phyloP scores from a whole-genome alignment of 2,888 invertebrate genomes.

The Cephalotes varians region DNA sequence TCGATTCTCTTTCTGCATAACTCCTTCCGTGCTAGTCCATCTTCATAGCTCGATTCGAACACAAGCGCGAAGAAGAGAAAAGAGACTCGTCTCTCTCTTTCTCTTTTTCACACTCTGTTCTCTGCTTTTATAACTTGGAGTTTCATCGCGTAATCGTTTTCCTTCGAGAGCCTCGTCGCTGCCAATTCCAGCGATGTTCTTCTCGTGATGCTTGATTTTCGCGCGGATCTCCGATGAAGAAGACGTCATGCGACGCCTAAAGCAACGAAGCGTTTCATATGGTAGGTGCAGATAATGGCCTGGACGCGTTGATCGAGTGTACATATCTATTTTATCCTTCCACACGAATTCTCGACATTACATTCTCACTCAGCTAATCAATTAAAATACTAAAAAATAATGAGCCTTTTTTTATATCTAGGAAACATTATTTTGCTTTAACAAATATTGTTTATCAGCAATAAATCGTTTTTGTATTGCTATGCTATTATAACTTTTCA shows the following conservation, averaged over 20 bases:
- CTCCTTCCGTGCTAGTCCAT: slow-evolving; percentile 69
- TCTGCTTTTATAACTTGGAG: slow-evolving; percentile 42
- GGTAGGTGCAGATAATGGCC: slow-evolving; percentile 39
- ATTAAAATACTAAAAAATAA: not conserved
- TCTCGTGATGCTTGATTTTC: slow-evolving; percentile 51
- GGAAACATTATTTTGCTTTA: not conserved
- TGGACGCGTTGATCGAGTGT: slow-evolving; percentile 19
- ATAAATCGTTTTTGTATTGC: not conserved
- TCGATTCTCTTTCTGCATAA: slow-evolving; percentile 59
- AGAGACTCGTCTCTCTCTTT: not conserved
- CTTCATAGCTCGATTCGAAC: slow-evolving; percentile 52
- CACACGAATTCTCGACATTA: not conserved
- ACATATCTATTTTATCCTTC: slow-evolving; percentile 13
- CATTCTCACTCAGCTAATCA: not conserved
- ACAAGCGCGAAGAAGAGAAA: slow-evolving; percentile 6
- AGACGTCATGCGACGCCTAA: slow-evolving; percentile 53
- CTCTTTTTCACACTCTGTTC: slow-evolving; percentile 41
- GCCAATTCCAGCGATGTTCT: slow-evolving; percentile 40
- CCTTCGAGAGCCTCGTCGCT: slow-evolving; percentile 31
- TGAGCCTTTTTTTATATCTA: not conserved
- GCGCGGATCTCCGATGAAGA: slow-evolving; percentile 42
- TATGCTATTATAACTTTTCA: not conserved
- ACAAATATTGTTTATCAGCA: not conserved
- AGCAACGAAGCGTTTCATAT: slow-evolving; percentile 44
- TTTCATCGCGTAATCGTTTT: slow-evolving; percentile 52